phyloP scores from a whole-genome alignment of 1,140 invertebrate species.

The Drosophila ohnishii region DNA sequence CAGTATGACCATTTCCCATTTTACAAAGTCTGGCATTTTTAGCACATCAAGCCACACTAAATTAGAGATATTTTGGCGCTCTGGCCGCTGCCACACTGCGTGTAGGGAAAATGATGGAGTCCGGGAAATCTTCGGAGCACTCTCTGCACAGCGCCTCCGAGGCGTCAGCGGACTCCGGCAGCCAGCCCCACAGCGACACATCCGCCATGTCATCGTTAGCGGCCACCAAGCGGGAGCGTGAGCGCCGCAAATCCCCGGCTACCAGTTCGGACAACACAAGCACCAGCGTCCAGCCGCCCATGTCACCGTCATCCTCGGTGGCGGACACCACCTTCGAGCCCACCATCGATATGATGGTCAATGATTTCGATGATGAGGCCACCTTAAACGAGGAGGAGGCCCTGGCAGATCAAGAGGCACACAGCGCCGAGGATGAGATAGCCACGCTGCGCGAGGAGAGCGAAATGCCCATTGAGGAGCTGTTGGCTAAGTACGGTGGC shows the following conservation, averaged over 20 bases:
- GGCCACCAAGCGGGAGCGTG: slow-evolving; percentile 61
- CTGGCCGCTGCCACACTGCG: slow-evolving; percentile 32
- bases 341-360: slow-evolving; percentile 95
- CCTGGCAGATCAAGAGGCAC: slow-evolving; percentile 90
- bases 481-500: slow-evolving; percentile 87
- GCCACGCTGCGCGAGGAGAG: slow-evolving; percentile 93
- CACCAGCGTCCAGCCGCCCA: slow-evolving; percentile 44
- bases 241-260: slow-evolving; percentile 69
- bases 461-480: slow-evolving; percentile 97
- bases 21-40: not conserved
- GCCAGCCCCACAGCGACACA: slow-evolving; percentile 37
- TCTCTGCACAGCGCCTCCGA: slow-evolving; percentile 51
- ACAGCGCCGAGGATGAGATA: slow-evolving; percentile 93
- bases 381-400: slow-evolving; percentile 98
- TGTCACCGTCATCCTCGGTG: slow-evolving; percentile 62
- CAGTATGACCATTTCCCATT: not conserved
- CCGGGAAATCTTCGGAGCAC: slow-evolving; percentile 43
- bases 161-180: slow-evolving; percentile 47
- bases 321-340: slow-evolving; percentile 85
- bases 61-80: slow-evolving; percentile 31
- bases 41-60: not conserved
- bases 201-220: slow-evolving; percentile 32
- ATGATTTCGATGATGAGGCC: slow-evolving; percentile 98
- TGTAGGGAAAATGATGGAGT: slow-evolving; percentile 49
- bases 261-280: slow-evolving; percentile 41